Conservation (phyloP, 1,140 invertebrate genomes). For the Pogonomyrmex barbatus region DNA sequence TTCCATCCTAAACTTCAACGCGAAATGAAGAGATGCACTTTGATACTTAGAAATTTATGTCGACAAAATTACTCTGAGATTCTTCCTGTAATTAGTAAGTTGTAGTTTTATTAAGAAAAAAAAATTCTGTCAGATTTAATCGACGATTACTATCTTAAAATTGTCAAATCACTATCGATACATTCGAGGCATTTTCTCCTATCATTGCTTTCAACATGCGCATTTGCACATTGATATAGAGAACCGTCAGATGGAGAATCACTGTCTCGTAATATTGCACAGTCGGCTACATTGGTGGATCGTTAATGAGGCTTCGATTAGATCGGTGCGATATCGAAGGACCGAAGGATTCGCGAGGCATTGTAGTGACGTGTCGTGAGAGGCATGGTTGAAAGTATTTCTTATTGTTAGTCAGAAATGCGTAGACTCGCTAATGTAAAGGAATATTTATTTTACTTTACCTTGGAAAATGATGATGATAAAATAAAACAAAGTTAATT, state of each 20-base stretch:
- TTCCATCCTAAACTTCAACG: conserved; percentile 12
- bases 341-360: conserved; percentile 74
- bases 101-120: not conserved
- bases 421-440: not conserved
- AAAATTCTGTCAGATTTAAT: not conserved
- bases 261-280: conserved; percentile 70
- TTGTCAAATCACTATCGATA: not conserved
- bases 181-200: too few relatives aligned
- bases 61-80: conserved; percentile 1
- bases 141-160: not conserved
- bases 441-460: not conserved
- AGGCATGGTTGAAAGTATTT: conserved; percentile 54
- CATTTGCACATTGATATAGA: not conserved
- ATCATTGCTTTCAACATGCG: not conserved
- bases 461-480: not conserved
- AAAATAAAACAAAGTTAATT: not conserved
- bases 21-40: not conserved
- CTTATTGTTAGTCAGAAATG: conserved; percentile 17
- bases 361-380: conserved; percentile 74
- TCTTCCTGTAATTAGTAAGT: not conserved
- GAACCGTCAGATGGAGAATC: conserved; percentile 70
- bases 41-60: not conserved
- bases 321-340: conserved; percentile 78
- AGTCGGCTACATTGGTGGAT: conserved; percentile 71
- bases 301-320: conserved; percentile 84